phyloP scores from a whole-genome alignment of 2,113 vertebrate genomes.

The Neodon shergylaensis region DNA sequence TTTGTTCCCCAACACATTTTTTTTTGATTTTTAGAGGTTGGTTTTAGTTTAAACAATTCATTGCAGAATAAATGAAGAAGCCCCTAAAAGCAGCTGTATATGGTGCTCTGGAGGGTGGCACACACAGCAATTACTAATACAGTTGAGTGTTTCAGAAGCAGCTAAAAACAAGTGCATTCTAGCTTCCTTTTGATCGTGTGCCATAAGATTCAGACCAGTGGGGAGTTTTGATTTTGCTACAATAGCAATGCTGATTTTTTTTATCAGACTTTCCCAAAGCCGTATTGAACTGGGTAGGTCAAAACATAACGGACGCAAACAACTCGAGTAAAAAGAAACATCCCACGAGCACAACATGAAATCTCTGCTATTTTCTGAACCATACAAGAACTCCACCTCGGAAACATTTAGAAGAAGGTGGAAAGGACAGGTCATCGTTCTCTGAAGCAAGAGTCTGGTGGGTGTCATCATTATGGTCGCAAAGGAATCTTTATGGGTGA shows the following conservation, averaged over 20 bases:
- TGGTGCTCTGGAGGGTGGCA: neutral
- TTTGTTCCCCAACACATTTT: neutral
- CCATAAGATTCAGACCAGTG: constrained; percentile 31
- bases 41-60: neutral
- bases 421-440: neutral
- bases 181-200: neutral
- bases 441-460: neutral
- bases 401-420: constrained; percentile 18
- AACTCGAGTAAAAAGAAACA: neutral
- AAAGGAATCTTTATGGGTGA: constrained; percentile 37
- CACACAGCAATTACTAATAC: neutral
- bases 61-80: neutral
- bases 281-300: constrained; percentile 18
- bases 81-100: neutral
- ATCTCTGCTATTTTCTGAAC: constrained; percentile 46
- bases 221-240: constrained; percentile 50
- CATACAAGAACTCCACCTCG: neutral
- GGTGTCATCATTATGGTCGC: neutral
- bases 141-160: constrained; percentile 36
- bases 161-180: neutral
- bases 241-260: constrained; percentile 40
- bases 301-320: constrained; percentile 16
- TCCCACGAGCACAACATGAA: neutral
- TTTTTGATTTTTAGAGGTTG: neutral
- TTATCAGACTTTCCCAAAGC: constrained; percentile 43